Evolutionary conservation across 2,113 vertebrate genomes (phyloP).

Genomic region (Ceyx margarethae): DNA sequence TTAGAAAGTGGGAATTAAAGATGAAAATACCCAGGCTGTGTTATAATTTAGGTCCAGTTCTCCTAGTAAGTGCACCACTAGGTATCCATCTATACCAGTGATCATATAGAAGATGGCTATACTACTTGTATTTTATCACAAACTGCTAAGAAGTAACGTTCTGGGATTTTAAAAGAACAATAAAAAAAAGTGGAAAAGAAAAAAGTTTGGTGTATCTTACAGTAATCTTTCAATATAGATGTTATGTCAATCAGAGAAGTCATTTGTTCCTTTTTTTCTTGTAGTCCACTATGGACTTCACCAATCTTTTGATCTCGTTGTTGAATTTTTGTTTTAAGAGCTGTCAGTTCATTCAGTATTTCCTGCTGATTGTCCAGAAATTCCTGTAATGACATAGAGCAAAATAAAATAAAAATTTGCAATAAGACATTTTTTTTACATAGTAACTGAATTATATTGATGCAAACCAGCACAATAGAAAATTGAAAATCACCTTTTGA

Average conservation of each 20-base stretch:
- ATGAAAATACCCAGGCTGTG: background rate
- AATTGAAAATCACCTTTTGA: constrained; percentile 21
- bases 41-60: background rate
- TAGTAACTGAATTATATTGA: background rate
- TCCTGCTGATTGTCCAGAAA: constrained; percentile 41
- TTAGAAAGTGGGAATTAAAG: background rate
- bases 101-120: background rate
- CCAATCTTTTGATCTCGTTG: constrained; percentile 40
- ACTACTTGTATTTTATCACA: background rate
- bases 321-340: constrained; percentile 26
- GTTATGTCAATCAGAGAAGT: constrained; percentile 6
- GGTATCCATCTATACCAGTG: background rate
- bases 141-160: background rate
- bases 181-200: background rate
- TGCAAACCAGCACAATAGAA: background rate
- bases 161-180: background rate
- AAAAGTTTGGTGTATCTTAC: background rate
- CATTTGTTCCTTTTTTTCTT: constrained; percentile 39
- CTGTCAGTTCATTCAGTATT: constrained; percentile 21
- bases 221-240: background rate
- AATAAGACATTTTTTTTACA: background rate
- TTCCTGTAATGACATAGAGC: background rate
- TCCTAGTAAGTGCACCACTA: background rate
- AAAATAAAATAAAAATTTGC: background rate
- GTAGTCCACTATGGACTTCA: constrained; percentile 45